Evolutionary conservation across 2,113 vertebrate species (phyloP), one percentile per base, ranked within the genome.

Genomic region (Xenopus borealis): DNA sequence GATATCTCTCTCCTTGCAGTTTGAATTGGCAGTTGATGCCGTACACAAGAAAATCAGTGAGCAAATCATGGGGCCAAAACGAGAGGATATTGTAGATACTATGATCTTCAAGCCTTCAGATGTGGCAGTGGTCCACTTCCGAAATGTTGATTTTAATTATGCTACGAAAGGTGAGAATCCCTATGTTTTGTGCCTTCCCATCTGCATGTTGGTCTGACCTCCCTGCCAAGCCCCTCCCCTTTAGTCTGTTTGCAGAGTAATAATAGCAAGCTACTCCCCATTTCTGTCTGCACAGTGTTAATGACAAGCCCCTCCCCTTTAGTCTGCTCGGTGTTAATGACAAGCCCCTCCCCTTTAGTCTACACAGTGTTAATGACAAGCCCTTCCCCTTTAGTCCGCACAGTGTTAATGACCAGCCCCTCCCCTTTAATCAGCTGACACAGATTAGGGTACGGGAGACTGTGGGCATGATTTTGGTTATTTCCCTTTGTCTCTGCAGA

Each of bases 71-170:
- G 88, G 78, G 66, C 95, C 95, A 57, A 90, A 92, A 55, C 88
- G 93, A 45, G 95, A 97, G 80, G 95, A 97, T 50, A 97, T 97
- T 50, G 94, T 95, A 1, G 94, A 97, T 81, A 97, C 94, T 10
- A 95, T 97, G 93, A 91, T 97, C 75, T 97, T 97, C 84, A 94
- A 92, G 75, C 93, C 95, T 44, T 85, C 86, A 10, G 95, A 97
- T 71, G 85, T 96, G 12, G 91, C 94, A 82, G 91, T 94, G 10
- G 95, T 97, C 82, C 94, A 91, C 79, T 97, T 95, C 87, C 91
- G 77, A 83, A 94, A 96, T 7, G 94, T 97, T 23, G 95, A 97
- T 83, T 94, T 96, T 79, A 96, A 94, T 85, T 96, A 85, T 33
- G 95, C 95, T 75, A 95, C 93, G 63, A 91, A 92, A 93, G 95